Evolutionary conservation across 1,140 invertebrate genomes (phyloP).

Genomic region (Papilio polytes): DNA sequence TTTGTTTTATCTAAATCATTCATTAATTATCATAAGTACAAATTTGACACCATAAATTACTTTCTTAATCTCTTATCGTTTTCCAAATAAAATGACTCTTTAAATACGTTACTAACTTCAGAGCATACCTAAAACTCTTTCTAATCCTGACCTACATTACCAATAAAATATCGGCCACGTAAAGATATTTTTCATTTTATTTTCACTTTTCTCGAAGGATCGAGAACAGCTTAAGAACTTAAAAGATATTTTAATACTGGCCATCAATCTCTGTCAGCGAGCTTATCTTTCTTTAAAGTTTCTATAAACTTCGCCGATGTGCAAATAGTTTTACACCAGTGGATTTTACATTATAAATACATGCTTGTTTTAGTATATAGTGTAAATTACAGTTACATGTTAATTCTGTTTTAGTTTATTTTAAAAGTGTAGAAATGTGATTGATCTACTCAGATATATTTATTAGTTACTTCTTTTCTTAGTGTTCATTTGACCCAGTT

Average conservation of each 20-base stretch:
- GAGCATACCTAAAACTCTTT: not conserved
- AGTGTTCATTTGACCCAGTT: too few relatives aligned
- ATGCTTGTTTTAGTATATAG: not conserved
- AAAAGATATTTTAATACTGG: slow-evolving; percentile 25
- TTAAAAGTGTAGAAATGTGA: too few relatives aligned
- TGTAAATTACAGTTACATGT: not conserved
- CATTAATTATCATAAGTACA: too few relatives aligned
- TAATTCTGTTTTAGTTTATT: too few relatives aligned
- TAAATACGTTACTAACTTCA: not conserved
- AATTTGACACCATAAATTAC: too few relatives aligned
- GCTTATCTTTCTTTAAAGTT: slow-evolving; percentile 17
- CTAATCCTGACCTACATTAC: not conserved
- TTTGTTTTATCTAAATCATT: too few relatives aligned
- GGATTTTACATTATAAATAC: not conserved
- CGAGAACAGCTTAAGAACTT: slow-evolving; percentile 13
- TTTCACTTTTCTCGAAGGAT: slow-evolving; percentile 26
- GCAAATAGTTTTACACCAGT: slow-evolving; percentile 4
- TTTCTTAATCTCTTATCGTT: too few relatives aligned
- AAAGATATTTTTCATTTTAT: slow-evolving; percentile 6
- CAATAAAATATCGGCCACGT: not conserved
- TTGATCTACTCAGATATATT: too few relatives aligned
- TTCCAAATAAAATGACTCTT: too few relatives aligned
- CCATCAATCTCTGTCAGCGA: slow-evolving; percentile 4
- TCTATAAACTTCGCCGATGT: not conserved
- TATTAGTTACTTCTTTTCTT: too few relatives aligned